phyloP scores from a whole-genome alignment of 1,140 invertebrate species.

The Metaphire vulgaris region DNA sequence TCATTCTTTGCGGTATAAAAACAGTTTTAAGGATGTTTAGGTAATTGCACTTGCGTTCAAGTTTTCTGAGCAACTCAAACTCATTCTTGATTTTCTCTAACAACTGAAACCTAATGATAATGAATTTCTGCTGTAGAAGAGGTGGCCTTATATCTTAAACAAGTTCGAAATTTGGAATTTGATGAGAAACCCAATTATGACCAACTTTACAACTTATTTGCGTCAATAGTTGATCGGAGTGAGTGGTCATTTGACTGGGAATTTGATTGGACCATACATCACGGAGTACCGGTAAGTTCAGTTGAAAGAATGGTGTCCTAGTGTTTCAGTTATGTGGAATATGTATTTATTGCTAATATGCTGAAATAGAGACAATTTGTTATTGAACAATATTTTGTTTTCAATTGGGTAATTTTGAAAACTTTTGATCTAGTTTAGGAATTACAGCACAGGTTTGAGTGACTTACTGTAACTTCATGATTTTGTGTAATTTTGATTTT shows the following conservation, averaged over 20 bases:
- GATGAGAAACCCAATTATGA: conserved; percentile 99
- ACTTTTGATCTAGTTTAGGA: too few relatives aligned
- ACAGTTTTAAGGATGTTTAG: too few relatives aligned
- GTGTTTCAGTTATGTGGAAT: neutral
- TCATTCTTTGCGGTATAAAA: too few relatives aligned
- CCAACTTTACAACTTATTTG: conserved; percentile 89
- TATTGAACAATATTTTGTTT: too few relatives aligned
- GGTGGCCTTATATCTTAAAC: conserved; percentile 47
- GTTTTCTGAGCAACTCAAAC: too few relatives aligned
- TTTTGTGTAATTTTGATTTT: too few relatives aligned
- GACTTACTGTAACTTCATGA: too few relatives aligned
- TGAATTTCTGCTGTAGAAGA: conserved; percentile 16
- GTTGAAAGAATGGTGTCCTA: neutral
- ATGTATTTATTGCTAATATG: neutral
- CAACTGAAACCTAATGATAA: too few relatives aligned
- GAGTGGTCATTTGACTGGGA: conserved; percentile 88
- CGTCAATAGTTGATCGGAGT: conserved; percentile 85
- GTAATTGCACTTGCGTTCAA: too few relatives aligned
- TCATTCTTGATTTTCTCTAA: too few relatives aligned
- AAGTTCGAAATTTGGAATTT: conserved; percentile 94
- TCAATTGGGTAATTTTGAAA: too few relatives aligned
- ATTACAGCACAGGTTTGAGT: too few relatives aligned
- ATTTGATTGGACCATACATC: conserved; percentile 73
- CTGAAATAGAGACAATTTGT: neutral
- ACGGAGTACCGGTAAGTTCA: neutral